A percentile compares a stretch with the other conserved stretches of the same genome.
phyloP scores from a whole-genome alignment of 2,113 vertebrate species.

The Seriola dumerili region DNA sequence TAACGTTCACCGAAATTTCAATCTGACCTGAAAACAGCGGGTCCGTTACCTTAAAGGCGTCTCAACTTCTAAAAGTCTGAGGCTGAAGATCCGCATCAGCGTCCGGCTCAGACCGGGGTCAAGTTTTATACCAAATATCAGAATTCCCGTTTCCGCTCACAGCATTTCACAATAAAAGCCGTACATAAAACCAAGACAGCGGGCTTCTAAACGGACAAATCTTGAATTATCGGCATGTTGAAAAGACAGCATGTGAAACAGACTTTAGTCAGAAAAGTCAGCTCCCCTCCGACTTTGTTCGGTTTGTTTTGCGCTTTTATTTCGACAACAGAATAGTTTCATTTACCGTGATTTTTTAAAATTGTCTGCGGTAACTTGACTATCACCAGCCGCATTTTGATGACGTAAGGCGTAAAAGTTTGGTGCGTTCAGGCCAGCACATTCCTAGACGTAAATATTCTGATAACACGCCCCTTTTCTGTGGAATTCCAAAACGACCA shows the following conservation, averaged over 20 bases:
- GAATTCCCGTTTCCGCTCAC: not conserved
- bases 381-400: not conserved
- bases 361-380: not conserved
- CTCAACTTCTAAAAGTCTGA: slow-evolving; percentile 35
- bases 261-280: too few species aligned
- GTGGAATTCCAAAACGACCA: not conserved
- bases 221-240: not conserved
- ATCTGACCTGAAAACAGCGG: not conserved
- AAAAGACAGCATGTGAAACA: not conserved
- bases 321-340: not conserved
- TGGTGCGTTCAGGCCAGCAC: not conserved
- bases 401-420: not conserved
- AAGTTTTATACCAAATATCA: fast-evolving
- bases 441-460: not conserved
- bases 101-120: slow-evolving; percentile 64
- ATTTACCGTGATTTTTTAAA: not conserved
- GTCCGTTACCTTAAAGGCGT: slow-evolving; percentile 22
- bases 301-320: slow-evolving; percentile 4
- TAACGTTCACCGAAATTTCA: not conserved
- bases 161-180: slow-evolving; percentile 16
- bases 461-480: not conserved
- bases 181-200: not conserved
- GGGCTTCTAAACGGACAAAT: not conserved
- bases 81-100: slow-evolving; percentile 51
- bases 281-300: not conserved